phyloP scores from a whole-genome alignment of 2,113 vertebrate genomes.

The Leptobrachium leishanense region DNA sequence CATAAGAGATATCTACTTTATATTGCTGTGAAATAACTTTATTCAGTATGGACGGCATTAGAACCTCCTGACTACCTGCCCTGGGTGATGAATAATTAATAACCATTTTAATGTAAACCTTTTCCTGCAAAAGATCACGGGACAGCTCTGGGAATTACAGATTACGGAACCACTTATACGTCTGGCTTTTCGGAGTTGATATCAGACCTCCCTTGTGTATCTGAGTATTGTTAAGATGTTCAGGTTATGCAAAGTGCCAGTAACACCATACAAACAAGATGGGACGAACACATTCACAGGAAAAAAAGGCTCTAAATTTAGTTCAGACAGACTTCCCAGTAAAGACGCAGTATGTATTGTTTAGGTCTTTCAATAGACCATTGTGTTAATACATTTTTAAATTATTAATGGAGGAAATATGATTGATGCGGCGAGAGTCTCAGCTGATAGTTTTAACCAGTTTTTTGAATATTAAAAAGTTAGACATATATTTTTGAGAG shows the following conservation, averaged over 20 bases:
- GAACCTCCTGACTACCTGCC: conserved; percentile 23
- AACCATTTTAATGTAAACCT: conserved; percentile 40
- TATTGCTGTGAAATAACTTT: conserved; percentile 16
- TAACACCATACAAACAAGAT: conserved; percentile 18
- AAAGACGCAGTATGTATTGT: neutral
- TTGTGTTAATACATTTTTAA: neutral
- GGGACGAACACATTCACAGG: conserved; percentile 28
- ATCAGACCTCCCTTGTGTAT: conserved; percentile 21
- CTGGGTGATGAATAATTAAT: conserved; percentile 31
- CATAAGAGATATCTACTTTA: conserved; percentile 4
- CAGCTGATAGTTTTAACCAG: neutral
- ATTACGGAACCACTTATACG: conserved; percentile 44
- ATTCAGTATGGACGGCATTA: neutral
- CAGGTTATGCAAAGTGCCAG: conserved; percentile 34
- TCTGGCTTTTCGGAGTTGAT: conserved; percentile 23
- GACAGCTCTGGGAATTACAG: conserved; percentile 37
- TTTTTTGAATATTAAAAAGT: too few relatives aligned
- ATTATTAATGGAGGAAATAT: neutral
- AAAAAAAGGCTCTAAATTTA: neutral
- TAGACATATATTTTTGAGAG: too few relatives aligned
- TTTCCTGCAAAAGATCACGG: conserved; percentile 33
- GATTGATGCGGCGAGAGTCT: neutral
- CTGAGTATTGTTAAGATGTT: conserved; percentile 34
- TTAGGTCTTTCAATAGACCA: neutral
- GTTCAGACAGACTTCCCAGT: neutral